Base-by-base conservation (phyloP, 2,888 invertebrate genomes). In the Hydrotaea diabolus region DNA sequence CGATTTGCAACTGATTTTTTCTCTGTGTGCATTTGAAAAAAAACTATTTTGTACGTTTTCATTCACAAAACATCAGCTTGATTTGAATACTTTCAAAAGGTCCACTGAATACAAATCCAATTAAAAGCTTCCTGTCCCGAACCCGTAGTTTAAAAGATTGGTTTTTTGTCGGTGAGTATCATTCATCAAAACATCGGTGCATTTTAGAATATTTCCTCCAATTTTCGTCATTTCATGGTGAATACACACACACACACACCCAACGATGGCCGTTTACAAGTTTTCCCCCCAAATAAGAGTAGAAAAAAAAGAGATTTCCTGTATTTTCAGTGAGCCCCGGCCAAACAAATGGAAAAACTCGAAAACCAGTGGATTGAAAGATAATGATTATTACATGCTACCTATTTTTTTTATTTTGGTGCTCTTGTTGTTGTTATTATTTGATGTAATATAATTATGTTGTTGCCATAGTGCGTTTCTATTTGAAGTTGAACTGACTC, bases 381-480 rank as follows among this genome's bases (percentile, higher is more conserved):
- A 43, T 69, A 69, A 69, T 46, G 13, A 23, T 69, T 69, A 69
- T 69, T 69, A 43, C 69, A 69, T 46, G 69, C 46, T 69, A 69
- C 43, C 69, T 19, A 69, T 13, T 69, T 69, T 13, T 69, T 69
- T 62, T 7, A 11, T 0, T 46, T 69, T 46, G 69, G 43, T 66
- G 17, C 39, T 21, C 0, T 21, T 46, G 43, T 23, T 23, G 13
- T 23, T 69, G 46, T 15, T 59, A n/a, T 49, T 49, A 7, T 66
- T 66, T 66, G 66, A 69, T 46, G 46, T 46, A 69, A 69, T 69
- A 39, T 69, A 46, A 69, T 69, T 69, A 69, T 69, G 69, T 46
- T 39, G 59, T 59, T 59, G 62, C 23, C 31, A 15, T 11, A 66
- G 43, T 69, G 69, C 69, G 69, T 69, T 46, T 21, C 36, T n/a